Conservation (phyloP, 2,113 vertebrate species). For the Sylvicapra grimmia region DNA sequence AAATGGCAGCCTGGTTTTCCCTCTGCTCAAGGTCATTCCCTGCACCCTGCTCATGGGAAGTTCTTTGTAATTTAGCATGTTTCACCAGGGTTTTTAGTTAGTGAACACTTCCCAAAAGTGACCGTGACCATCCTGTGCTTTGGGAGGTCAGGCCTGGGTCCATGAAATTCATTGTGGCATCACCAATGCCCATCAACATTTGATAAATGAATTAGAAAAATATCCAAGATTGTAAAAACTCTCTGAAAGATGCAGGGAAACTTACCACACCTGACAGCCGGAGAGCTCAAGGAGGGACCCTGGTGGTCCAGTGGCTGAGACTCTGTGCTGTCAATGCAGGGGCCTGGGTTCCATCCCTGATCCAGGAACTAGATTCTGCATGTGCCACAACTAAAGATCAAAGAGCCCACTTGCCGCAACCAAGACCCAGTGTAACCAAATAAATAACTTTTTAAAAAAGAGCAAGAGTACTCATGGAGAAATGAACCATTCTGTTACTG, state of each 20-base stretch:
- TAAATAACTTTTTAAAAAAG: background rate
- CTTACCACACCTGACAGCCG: background rate
- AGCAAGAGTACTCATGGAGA: background rate
- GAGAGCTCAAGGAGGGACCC: background rate
- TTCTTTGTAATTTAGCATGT: background rate
- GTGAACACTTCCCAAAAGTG: background rate
- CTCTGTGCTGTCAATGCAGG: background rate
- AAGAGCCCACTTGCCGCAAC: background rate
- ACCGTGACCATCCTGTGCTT: background rate
- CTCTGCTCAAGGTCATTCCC: background rate
- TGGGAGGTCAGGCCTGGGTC: background rate
- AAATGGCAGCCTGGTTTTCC: background rate
- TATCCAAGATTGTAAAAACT: background rate
- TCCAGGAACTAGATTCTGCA: background rate
- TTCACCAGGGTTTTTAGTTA: background rate
- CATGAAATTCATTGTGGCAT: background rate
- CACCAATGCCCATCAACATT: background rate
- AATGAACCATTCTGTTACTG: background rate
- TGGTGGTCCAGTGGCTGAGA: background rate
- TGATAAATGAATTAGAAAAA: background rate
- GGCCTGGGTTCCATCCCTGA: background rate
- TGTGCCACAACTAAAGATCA: background rate
- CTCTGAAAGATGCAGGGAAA: background rate
- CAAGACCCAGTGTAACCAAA: background rate
- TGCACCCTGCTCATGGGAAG: background rate